Evolutionary conservation across 1,140 invertebrate species (phyloP).

Genomic region (Popillia japonica): DNA sequence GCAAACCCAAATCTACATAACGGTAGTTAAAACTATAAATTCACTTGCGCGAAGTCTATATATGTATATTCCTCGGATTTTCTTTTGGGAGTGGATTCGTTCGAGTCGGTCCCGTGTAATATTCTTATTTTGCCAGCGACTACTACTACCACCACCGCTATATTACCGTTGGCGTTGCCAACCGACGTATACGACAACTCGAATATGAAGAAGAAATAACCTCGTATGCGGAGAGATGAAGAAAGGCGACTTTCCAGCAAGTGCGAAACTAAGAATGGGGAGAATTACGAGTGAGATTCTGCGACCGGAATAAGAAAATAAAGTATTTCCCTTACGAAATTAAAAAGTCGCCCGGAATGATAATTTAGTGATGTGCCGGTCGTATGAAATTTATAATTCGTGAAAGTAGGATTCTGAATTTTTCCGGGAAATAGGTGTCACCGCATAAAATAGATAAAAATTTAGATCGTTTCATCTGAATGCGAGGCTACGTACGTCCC

Average conservation of each 20-base stretch:
- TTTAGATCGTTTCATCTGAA: too few species aligned
- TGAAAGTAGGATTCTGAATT: too few species aligned
- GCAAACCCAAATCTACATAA: slow-evolving; percentile 21
- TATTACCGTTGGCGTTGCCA: too few species aligned
- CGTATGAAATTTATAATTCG: too few species aligned
- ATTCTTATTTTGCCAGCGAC: slow-evolving; percentile 5
- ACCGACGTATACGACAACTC: too few species aligned
- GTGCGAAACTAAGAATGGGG: background rate
- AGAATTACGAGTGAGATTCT: background rate
- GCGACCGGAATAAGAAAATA: slow-evolving; percentile 17
- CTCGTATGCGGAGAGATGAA: background rate
- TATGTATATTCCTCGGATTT: slow-evolving; percentile 1
- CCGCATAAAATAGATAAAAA: too few species aligned
- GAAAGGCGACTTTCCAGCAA: background rate
- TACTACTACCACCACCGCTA: background rate
- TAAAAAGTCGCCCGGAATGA: slow-evolving; percentile 13
- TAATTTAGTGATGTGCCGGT: too few species aligned
- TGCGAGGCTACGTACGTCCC: too few species aligned
- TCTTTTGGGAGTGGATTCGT: background rate
- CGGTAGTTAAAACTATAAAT: slow-evolving; percentile 33
- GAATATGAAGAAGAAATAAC: too few species aligned
- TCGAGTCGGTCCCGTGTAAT: background rate
- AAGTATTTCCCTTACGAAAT: background rate
- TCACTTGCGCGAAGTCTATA: background rate
- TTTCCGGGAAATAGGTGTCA: too few species aligned